These are phyloP conservation scores for Phorcus lineatus DNA, from an alignment of 2,888 invertebrate species.

Conservation along the genomic window DNA sequence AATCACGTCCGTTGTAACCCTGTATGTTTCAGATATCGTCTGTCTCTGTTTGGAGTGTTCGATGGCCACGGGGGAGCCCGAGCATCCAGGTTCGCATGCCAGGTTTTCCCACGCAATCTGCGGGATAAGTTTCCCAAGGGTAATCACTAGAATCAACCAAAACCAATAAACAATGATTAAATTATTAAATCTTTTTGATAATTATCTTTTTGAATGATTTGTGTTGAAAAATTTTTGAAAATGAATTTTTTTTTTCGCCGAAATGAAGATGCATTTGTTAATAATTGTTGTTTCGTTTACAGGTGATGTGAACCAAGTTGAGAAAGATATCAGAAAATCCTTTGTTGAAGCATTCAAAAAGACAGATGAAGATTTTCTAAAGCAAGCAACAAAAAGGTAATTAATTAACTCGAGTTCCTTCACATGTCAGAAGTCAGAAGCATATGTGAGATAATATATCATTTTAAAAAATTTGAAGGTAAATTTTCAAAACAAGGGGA, in stretches of 20 bases:
- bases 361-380: conserved; percentile 77
- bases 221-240: no score
- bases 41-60: conserved; percentile 77
- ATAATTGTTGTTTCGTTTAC: conserved; percentile 34
- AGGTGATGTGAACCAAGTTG: conserved; percentile 69
- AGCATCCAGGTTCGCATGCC: conserved; percentile 76
- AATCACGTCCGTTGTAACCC: no score
- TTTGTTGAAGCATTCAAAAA: conserved; percentile 77
- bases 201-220: no score
- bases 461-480: no score
- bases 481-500: no score
- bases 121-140: conserved; percentile 75
- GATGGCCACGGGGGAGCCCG: conserved; percentile 78
- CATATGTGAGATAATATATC: no score
- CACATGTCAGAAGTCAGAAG: no score
- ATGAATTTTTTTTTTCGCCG: no score
- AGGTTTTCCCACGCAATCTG: conserved; percentile 74
- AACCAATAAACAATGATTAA: not conserved
- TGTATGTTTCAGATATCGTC: conserved; percentile 63
- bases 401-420: no score
- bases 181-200: no score
- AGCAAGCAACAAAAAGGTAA: conserved; percentile 76
- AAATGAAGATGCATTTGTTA: no score
- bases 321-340: conserved; percentile 75
- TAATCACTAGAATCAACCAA: conserved; percentile 48